These are phyloP conservation scores for Drosophila subobscura DNA, from an alignment of 1,140 invertebrate genomes.

Conservation along the genomic window DNA sequence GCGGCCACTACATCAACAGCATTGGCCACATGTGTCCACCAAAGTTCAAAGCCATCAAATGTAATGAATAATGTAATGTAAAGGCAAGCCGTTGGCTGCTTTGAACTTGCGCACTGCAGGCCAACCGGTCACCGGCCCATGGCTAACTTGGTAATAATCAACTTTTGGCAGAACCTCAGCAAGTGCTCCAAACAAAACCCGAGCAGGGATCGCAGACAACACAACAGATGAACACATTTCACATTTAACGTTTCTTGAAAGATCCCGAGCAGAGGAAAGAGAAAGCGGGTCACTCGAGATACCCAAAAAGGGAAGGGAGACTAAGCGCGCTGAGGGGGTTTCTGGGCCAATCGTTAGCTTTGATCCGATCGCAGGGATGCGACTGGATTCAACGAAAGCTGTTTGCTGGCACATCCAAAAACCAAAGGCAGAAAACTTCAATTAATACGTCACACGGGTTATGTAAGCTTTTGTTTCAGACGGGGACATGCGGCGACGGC, in stretches of 20 bases:
- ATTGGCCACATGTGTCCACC: conserved; percentile 8
- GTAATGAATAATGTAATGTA: conserved; percentile 33
- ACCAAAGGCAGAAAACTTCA: conserved; percentile 51
- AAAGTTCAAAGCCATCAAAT: conserved; percentile 74
- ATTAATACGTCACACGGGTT: conserved; percentile 73
- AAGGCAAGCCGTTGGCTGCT: conserved; percentile 1
- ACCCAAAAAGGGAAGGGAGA: conserved; percentile 50
- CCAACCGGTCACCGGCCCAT: conserved; percentile 11
- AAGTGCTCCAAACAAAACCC: conserved; percentile 2
- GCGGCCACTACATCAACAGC: conserved; percentile 28
- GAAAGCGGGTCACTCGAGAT: conserved; percentile 82
- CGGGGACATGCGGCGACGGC: not conserved
- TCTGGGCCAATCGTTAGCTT: conserved; percentile 57
- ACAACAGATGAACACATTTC: conserved; percentile 10
- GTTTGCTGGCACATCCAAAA: not conserved
- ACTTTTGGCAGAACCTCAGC: conserved; percentile 33
- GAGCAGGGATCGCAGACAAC: not conserved
- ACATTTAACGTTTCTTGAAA: conserved; percentile 31
- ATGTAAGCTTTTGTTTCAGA: conserved; percentile 43
- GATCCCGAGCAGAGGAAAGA: conserved; percentile 44
- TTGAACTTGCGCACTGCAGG: conserved; percentile 44
- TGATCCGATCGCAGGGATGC: conserved; percentile 21
- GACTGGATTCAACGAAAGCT: conserved; percentile 27
- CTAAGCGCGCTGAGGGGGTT: not conserved
- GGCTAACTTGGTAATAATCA: conserved; percentile 12